Conservation (phyloP, 2,888 invertebrate genomes). For the Sminthurinus aureus region DNA sequence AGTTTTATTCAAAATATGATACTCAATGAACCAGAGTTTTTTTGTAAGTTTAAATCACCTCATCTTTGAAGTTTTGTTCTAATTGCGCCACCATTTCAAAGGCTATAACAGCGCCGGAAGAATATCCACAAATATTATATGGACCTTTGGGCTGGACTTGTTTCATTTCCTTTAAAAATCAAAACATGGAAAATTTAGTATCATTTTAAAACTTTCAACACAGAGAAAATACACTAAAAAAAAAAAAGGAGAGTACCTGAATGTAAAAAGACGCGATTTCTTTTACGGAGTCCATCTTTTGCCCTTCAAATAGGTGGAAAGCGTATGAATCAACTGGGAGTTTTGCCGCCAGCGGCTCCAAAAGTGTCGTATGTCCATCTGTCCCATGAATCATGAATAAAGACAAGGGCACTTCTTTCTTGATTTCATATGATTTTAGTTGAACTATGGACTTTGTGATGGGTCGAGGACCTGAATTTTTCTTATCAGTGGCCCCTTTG, state of each 20-base stretch:
- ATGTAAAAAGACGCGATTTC: constrained; percentile 78
- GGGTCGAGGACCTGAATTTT: background rate
- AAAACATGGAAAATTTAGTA: background rate
- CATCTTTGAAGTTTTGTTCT: too few relatives aligned
- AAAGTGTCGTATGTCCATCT: constrained; percentile 79
- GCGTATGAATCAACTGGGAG: constrained; percentile 82
- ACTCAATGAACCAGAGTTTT: too few relatives aligned
- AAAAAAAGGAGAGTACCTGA: too few relatives aligned
- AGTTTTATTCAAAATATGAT: too few relatives aligned
- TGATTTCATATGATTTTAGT: background rate
- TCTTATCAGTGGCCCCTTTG: background rate
- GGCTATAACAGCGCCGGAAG: constrained; percentile 92
- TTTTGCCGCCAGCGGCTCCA: constrained; percentile 76
- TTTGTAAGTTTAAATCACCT: too few relatives aligned
- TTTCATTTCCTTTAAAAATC: too few relatives aligned
- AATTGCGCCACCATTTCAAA: constrained; percentile 91
- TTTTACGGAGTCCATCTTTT: constrained; percentile 75
- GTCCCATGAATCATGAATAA: constrained; percentile 78
- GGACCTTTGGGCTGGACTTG: constrained; percentile 65
- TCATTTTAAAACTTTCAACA: background rate
- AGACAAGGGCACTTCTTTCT: background rate
- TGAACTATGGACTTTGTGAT: background rate
- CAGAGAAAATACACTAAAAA: too few relatives aligned
- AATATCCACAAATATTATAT: constrained; percentile 90
- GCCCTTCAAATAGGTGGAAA: constrained; percentile 77